Conservation (phyloP, 2,888 invertebrate species). For the Trichogramma evanescens region DNA sequence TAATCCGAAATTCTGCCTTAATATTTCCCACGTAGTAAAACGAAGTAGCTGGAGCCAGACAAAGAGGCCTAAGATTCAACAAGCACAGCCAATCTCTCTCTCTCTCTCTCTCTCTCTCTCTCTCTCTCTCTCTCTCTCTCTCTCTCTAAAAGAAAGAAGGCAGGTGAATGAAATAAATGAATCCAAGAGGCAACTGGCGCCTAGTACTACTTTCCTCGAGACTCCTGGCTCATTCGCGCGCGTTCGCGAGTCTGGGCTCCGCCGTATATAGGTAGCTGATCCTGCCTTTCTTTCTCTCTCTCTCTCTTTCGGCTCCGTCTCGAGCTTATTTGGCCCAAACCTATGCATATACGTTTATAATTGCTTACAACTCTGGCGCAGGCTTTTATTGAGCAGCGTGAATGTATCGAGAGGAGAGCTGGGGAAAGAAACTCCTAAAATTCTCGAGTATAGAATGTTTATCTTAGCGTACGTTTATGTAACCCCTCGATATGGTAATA, state of each 20-base stretch:
- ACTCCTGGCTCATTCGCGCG: not conserved
- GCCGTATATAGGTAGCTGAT: not conserved
- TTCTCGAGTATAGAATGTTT: no score
- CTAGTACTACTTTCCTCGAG: not conserved
- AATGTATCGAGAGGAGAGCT: no score
- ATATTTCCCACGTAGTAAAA: no score
- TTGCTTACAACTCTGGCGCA: no score
- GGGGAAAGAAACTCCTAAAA: no score
- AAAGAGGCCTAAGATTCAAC: no score
- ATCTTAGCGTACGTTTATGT: no score
- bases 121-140: slow-evolving; percentile 10
- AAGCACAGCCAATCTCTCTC: not conserved
- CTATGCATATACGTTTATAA: no score
- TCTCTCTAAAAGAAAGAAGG: slow-evolving; percentile 2
- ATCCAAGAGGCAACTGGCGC: not conserved
- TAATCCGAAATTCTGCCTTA: no score
- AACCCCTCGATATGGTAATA: no score
- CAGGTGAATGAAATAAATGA: not conserved
- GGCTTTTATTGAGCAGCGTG: no score
- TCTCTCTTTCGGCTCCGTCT: not conserved
- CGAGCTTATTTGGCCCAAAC: not conserved
- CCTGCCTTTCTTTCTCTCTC: not conserved
- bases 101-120: slow-evolving; percentile 14
- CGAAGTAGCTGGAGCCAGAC: no score
- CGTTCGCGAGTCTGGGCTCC: not conserved